phyloP scores from a whole-genome alignment of 2,888 invertebrate genomes.

The Melanophora roralis region DNA sequence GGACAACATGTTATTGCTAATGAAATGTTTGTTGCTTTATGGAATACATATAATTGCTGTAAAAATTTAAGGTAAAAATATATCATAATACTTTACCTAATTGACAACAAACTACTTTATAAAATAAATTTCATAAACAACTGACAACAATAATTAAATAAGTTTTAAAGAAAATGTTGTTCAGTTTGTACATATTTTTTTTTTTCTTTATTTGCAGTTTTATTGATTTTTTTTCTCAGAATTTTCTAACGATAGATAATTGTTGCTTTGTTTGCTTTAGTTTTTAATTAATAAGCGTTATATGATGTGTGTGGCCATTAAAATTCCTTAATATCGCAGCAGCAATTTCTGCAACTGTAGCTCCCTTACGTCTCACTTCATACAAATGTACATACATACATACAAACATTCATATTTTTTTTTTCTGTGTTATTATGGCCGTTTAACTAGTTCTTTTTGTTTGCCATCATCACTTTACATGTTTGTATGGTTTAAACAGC shows the following conservation, averaged over 20 bases:
- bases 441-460: conserved; percentile 49
- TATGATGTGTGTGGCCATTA: conserved; percentile 60
- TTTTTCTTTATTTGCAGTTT: conserved; percentile 23
- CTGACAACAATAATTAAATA: conserved; percentile 27
- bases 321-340: conserved; percentile 53
- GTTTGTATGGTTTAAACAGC: conserved; percentile 37
- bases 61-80: conserved; percentile 38
- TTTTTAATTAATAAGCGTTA: conserved; percentile 59
- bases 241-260: conserved; percentile 17
- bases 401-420: too few relatives aligned
- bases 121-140: neutral
- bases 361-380: conserved; percentile 10
- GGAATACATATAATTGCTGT: neutral
- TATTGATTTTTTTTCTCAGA: conserved; percentile 45
- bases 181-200: too few relatives aligned
- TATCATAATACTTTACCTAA: conserved; percentile 28
- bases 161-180: too few relatives aligned
- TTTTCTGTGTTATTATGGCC: conserved; percentile 32
- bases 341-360: conserved; percentile 7
- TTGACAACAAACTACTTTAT: conserved; percentile 40
- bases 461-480: conserved; percentile 14
- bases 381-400: too few relatives aligned
- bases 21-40: neutral
- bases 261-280: neutral
- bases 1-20: conserved; percentile 22